Evolutionary conservation across 2,888 invertebrate species (phyloP).

Genomic region (Microplitis deprimator): DNA sequence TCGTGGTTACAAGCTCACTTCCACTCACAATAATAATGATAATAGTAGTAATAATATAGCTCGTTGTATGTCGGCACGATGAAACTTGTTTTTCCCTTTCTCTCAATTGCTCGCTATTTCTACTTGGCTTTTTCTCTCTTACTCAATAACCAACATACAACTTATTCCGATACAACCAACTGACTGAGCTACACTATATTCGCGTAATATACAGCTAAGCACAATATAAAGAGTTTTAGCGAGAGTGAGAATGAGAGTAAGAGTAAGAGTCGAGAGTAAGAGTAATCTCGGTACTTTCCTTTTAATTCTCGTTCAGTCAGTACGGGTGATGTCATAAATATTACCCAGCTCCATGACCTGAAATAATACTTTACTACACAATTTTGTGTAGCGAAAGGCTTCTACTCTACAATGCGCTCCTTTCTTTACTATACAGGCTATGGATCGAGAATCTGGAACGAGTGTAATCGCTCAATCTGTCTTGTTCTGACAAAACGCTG

Average conservation of each 20-base stretch:
- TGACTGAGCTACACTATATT: not conserved
- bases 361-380: slow-evolving; percentile 47
- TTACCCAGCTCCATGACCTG: slow-evolving; percentile 63
- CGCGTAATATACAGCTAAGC: slow-evolving; percentile 15
- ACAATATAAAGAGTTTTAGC: not conserved
- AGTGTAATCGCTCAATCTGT: too few species aligned
- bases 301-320: slow-evolving; percentile 59
- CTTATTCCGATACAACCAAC: not conserved
- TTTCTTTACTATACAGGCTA: too few species aligned
- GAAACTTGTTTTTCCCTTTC: slow-evolving; percentile 41
- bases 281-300: slow-evolving; percentile 68
- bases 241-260: slow-evolving; percentile 39
- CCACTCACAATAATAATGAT: not conserved
- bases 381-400: slow-evolving; percentile 26
- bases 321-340: slow-evolving; percentile 66
- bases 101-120: slow-evolving; percentile 9
- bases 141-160: not conserved
- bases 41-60: not conserved
- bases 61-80: slow-evolving; percentile 31
- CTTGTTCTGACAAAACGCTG: too few species aligned
- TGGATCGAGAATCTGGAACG: too few species aligned
- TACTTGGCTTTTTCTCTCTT: not conserved
- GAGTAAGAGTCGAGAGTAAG: slow-evolving; percentile 58
- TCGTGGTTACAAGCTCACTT: not conserved
- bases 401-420: not conserved